Conservation (phyloP, 2,113 vertebrate genomes). For the Actinemys pallida region DNA sequence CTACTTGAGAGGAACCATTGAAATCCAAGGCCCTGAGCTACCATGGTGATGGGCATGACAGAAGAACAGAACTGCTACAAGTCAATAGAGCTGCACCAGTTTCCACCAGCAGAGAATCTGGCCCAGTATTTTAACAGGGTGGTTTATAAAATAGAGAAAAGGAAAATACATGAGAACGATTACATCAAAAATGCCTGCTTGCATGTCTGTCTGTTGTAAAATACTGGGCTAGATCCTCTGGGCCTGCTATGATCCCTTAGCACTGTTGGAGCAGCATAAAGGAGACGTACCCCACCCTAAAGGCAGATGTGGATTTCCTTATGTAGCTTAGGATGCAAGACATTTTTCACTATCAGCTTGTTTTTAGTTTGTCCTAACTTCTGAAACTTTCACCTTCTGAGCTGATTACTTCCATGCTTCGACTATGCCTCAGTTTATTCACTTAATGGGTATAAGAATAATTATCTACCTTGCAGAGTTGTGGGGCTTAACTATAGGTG, state of each 20-base stretch:
- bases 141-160: neutral
- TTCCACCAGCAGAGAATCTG: neutral
- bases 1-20: neutral
- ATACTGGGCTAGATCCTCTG: neutral
- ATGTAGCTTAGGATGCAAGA: neutral
- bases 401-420: neutral
- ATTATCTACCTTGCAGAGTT: neutral
- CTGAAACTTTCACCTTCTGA: neutral
- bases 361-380: neutral
- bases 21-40: neutral
- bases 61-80: fast-evolving
- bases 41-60: fast-evolving
- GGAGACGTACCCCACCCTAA: fast-evolving
- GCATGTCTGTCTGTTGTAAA: neutral
- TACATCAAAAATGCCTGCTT: neutral
- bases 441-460: neutral
- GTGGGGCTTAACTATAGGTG: neutral
- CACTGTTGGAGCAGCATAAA: neutral
- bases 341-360: neutral
- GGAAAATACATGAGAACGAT: neutral
- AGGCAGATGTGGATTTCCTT: neutral
- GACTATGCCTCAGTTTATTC: neutral
- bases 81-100: fast-evolving
- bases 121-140: neutral
- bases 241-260: neutral